Evolutionary conservation across 2,113 vertebrate species (phyloP), one percentile per base, ranked within the genome.

Genomic region (Coreoperca whiteheadi): DNA sequence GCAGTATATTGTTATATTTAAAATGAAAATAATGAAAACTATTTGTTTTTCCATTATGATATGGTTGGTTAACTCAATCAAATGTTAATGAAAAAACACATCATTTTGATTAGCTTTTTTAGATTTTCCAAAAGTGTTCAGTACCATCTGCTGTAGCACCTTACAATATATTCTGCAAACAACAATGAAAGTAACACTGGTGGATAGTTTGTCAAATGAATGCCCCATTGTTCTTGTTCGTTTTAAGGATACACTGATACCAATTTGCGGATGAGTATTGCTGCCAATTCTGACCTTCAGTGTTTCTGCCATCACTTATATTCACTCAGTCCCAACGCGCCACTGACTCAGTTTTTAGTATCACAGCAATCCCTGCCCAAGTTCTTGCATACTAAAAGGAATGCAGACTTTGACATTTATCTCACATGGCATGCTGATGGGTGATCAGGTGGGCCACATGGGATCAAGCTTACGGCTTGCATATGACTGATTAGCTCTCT

Each of bases 401-500:
- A 43, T n/a, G 61, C 30, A 34, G 37, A 61, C 63, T 37, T 34
- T 21, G 21, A 21, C 41, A n/a, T 79, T 66, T 50, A 21, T 48
- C n/a, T 51, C 12, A 23, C 12, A 34, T 16, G n/a, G 41, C 28
- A 64, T 79, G 65, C 66, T 70, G 51, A 50, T 6, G 57, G 68
- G 53, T 14, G 81, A 83, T 89, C 82, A 61, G 79, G 68, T 74
- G 64, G 64, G 67, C 82, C 66, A 12, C 85, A 70, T 69, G 65
- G 81, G 63, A 76, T 74, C 25, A 23, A 64, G 79, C 87, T 78
- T 8, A 74, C 9, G 8, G 84, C 84, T 73, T 16, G 23, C 12
- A 37, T 46, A 9, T 88, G 90, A 91, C 75, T 87, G 89, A 93
- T 94, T 82, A 65, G 54, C 37, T 77, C 69, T 82, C 25, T 25